phyloP scores from a whole-genome alignment of 2,113 vertebrate genomes.

The Psophia crepitans region DNA sequence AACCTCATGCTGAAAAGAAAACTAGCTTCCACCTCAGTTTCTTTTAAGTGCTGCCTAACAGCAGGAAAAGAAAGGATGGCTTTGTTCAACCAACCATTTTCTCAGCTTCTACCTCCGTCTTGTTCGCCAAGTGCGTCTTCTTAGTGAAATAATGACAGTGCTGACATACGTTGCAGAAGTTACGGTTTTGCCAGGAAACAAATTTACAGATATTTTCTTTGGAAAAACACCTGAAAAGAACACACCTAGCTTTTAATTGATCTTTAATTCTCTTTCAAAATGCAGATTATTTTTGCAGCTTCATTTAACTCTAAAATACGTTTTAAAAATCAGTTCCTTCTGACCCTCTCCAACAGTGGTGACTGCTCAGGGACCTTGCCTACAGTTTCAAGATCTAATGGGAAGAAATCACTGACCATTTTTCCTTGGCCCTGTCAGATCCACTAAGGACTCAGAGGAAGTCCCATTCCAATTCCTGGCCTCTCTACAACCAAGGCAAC shows the following conservation, averaged over 20 bases:
- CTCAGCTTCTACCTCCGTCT: constrained; percentile 14
- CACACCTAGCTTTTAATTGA: not conserved
- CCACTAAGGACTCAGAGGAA: not conserved
- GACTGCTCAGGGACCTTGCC: not conserved
- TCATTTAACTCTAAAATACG: not conserved
- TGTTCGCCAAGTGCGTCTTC: not conserved
- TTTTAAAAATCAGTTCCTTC: not conserved
- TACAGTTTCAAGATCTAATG: not conserved
- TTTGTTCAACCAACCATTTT: constrained; percentile 46
- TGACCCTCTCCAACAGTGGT: not conserved
- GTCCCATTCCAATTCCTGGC: not conserved
- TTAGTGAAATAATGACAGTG: constrained; percentile 23
- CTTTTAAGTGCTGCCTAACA: constrained; percentile 49
- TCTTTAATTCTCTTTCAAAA: not conserved
- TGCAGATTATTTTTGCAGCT: not conserved
- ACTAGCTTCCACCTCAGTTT: constrained; percentile 37
- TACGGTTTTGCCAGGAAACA: not conserved
- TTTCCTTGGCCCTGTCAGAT: not conserved
- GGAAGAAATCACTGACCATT: not conserved
- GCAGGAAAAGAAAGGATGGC: constrained; percentile 32
- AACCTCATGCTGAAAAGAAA: constrained; percentile 51
- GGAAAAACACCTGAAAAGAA: not conserved
- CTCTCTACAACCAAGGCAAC: not conserved
- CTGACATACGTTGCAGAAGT: not conserved
- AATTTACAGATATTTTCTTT: not conserved